Conservation (phyloP, 2,113 vertebrate species). For the Platichthys flesus region DNA sequence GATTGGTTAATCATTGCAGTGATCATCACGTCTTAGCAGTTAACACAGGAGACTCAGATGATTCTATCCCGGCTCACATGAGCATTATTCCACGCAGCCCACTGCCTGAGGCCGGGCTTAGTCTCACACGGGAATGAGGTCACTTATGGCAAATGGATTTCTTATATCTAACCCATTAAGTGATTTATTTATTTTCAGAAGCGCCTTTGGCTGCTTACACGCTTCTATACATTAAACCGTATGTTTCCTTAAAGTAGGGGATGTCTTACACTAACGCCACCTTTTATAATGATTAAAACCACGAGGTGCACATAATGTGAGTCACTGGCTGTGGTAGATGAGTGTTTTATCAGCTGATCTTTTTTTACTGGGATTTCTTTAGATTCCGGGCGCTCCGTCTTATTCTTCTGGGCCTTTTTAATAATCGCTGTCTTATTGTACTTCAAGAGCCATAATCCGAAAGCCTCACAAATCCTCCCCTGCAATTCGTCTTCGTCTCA, state of each 20-base stretch:
- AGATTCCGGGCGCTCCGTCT: constrained; percentile 12
- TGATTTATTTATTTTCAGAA: constrained; percentile 28
- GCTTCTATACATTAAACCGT: constrained; percentile 21
- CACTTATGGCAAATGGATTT: constrained; percentile 69
- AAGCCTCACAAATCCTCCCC: neutral
- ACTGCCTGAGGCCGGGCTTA: constrained; percentile 58
- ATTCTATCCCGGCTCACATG: constrained; percentile 4
- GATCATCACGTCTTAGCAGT: neutral
- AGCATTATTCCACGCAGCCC: constrained; percentile 43
- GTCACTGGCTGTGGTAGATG: constrained; percentile 32
- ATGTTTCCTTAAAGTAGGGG: neutral
- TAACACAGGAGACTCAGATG: constrained; percentile 20
- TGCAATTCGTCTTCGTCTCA: neutral
- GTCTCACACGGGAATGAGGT: constrained; percentile 64
- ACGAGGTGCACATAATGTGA: neutral
- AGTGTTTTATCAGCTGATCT: constrained; percentile 14
- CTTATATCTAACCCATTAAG: constrained; percentile 60
- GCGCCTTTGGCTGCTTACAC: constrained; percentile 37
- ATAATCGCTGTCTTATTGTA: neutral
- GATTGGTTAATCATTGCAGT: constrained; percentile 6
- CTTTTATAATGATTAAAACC: constrained; percentile 13
- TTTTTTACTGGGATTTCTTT: neutral
- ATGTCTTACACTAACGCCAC: neutral
- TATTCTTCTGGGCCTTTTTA: neutral
- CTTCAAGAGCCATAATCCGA: neutral